A percentile compares a stretch with the other conserved stretches of the same genome.
Conservation (phyloP, 2,888 invertebrate species). For the Dryobotodes eremita region DNA sequence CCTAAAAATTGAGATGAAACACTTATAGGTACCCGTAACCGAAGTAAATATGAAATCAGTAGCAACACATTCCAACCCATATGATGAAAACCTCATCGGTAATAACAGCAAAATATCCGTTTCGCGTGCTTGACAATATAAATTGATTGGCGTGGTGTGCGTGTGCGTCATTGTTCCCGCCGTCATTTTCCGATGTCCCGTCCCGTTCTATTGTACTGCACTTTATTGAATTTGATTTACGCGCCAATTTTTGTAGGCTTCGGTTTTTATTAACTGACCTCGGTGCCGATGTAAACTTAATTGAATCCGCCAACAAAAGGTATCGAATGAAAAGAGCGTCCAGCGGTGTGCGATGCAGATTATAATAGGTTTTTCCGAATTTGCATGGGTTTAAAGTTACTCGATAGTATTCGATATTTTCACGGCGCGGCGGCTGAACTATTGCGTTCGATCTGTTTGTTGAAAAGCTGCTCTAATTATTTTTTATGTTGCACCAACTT, state of each 20-base stretch:
- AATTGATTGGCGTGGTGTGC: constrained; percentile 57
- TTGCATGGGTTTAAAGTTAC: constrained; percentile 88
- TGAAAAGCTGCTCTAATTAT: constrained; percentile 62
- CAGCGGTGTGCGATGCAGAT: constrained; percentile 90
- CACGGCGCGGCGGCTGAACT: constrained; percentile 82
- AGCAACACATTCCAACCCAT: constrained; percentile 15
- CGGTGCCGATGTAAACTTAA: constrained; percentile 90
- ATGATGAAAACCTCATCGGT: constrained; percentile 57
- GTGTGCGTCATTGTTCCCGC: constrained; percentile 77
- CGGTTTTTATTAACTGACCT: constrained; percentile 91
- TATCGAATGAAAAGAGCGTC: constrained; percentile 89
- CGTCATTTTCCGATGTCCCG: constrained; percentile 83
- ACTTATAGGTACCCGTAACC: neutral
- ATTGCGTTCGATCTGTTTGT: constrained; percentile 78
- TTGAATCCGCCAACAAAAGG: constrained; percentile 90
- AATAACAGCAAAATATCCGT: constrained; percentile 60
- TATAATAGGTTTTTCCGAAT: constrained; percentile 89
- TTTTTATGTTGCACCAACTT: constrained; percentile 23
- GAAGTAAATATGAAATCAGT: constrained; percentile 43
- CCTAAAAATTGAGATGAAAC: neutral
- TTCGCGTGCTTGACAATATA: constrained; percentile 53
- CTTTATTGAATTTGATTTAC: constrained; percentile 90
- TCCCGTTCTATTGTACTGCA: constrained; percentile 84
- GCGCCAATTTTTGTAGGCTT: constrained; percentile 89
- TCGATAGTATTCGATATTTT: constrained; percentile 85